Conservation (phyloP, 2,888 invertebrate species). For the Oeneis ivallda region DNA sequence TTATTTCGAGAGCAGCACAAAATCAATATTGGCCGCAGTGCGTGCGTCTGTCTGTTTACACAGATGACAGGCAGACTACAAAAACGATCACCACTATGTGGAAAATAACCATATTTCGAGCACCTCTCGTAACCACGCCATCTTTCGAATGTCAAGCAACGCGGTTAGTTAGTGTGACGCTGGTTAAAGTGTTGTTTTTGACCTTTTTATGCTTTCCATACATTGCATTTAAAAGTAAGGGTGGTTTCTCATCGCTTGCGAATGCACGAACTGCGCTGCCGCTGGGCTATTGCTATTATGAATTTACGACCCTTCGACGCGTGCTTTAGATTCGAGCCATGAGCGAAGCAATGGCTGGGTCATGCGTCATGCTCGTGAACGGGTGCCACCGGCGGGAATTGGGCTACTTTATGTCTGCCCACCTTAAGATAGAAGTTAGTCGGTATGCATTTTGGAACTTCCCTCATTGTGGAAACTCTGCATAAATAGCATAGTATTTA, state of each 20-base stretch:
- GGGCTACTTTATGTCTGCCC: too few relatives aligned
- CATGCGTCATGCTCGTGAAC: too few relatives aligned
- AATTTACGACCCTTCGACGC: background rate
- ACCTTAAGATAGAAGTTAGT: too few relatives aligned
- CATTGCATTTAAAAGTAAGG: background rate
- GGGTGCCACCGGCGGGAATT: too few relatives aligned
- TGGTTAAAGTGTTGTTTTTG: slow-evolving; percentile 3
- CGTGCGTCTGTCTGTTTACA: slow-evolving; percentile 36
- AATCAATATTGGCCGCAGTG: slow-evolving; percentile 36
- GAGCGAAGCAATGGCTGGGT: too few relatives aligned
- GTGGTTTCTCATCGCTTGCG: background rate
- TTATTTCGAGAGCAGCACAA: slow-evolving; percentile 33
- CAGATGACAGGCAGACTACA: slow-evolving; percentile 33
- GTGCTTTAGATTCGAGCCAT: too few relatives aligned
- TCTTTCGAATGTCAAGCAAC: slow-evolving; percentile 26
- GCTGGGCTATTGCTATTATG: background rate
- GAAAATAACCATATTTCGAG: slow-evolving; percentile 25
- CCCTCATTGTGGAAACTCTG: too few relatives aligned
- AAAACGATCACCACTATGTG: slow-evolving; percentile 4
- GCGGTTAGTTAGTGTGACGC: slow-evolving; percentile 7
- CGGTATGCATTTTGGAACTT: too few relatives aligned
- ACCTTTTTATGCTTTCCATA: background rate
- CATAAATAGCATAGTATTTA: too few relatives aligned
- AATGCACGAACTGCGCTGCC: background rate
- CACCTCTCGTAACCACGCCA: slow-evolving; percentile 32